phyloP scores from a whole-genome alignment of 1,140 invertebrate genomes.

The Watersipora subatra region DNA sequence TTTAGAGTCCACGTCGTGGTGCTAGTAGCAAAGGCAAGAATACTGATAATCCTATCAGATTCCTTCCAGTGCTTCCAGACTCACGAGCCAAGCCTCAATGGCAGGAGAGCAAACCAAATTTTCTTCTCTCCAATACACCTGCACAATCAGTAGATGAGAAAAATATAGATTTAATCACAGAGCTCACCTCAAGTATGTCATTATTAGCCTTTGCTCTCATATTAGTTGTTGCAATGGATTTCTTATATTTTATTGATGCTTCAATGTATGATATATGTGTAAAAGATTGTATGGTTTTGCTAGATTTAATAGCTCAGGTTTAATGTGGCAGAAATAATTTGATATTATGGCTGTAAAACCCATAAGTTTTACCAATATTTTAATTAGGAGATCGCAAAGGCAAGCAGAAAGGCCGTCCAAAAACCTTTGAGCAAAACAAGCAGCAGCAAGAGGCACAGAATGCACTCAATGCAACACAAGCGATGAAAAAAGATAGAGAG shows the following conservation, averaged over 20 bases:
- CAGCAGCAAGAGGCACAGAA: slow-evolving; percentile 13
- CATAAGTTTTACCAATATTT: too few species aligned
- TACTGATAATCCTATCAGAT: slow-evolving; percentile 32
- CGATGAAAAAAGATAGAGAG: slow-evolving; percentile 58
- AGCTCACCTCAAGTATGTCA: slow-evolving; percentile 30
- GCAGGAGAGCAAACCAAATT: slow-evolving; percentile 29
- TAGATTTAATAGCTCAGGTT: too few species aligned
- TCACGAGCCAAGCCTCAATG: slow-evolving; percentile 34
- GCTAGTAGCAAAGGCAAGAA: slow-evolving; percentile 30
- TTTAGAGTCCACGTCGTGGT: slow-evolving; percentile 7
- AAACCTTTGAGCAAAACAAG: slow-evolving; percentile 24
- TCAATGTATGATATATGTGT: too few species aligned
- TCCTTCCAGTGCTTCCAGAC: slow-evolving; percentile 35
- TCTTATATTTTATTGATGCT: too few species aligned
- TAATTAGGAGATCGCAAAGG: slow-evolving; percentile 19
- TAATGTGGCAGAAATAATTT: too few species aligned
- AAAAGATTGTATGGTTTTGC: too few species aligned
- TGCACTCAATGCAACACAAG: slow-evolving; percentile 15
- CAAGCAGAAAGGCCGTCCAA: slow-evolving; percentile 22
- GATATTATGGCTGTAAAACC: too few species aligned
- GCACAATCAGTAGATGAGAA: slow-evolving; percentile 18
- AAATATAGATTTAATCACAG: slow-evolving; percentile 27
- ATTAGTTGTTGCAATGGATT: too few species aligned
- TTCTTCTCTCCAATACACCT: slow-evolving; percentile 22
- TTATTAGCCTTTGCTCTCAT: too few species aligned